These are phyloP conservation scores for Pteromalus puparum DNA, from an alignment of 1,140 invertebrate genomes.

Conservation along the genomic window DNA sequence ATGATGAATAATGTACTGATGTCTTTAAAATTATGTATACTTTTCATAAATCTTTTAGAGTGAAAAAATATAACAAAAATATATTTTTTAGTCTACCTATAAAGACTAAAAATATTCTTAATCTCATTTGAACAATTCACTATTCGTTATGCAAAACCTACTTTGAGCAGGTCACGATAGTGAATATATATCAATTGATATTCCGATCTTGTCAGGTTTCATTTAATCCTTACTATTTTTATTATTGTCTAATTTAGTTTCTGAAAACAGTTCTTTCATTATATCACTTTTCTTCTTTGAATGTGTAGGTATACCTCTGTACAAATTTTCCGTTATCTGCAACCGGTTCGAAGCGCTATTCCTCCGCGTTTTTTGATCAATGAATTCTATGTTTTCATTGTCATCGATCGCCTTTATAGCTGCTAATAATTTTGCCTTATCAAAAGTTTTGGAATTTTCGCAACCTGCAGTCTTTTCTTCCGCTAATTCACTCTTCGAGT, in stretches of 20 bases:
- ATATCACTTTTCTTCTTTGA: slow-evolving; percentile 65
- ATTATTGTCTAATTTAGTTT: slow-evolving; percentile 50
- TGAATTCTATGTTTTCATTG: slow-evolving; percentile 75
- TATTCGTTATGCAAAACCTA: slow-evolving; percentile 34
- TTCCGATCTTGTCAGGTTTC: background rate
- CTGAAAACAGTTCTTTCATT: slow-evolving; percentile 70
- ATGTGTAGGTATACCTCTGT: slow-evolving; percentile 67
- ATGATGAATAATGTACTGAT: background rate
- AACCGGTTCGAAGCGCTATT: slow-evolving; percentile 58
- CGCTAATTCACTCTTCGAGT: background rate
- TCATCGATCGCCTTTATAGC: slow-evolving; percentile 81
- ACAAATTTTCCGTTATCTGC: slow-evolving; percentile 72
- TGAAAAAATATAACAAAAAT: slow-evolving; percentile 52
- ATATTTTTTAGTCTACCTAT: slow-evolving; percentile 34
- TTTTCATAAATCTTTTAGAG: slow-evolving; percentile 17
- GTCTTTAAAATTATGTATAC: background rate
- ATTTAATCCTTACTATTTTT: slow-evolving; percentile 7
- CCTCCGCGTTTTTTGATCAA: slow-evolving; percentile 58
- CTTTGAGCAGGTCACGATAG: slow-evolving; percentile 39
- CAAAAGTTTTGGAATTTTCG: slow-evolving; percentile 62
- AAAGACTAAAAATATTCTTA: slow-evolving; percentile 46
- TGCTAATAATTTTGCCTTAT: slow-evolving; percentile 79
- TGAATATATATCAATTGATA: slow-evolving; percentile 6
- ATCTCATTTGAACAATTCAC: slow-evolving; percentile 5
- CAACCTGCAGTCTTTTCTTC: slow-evolving; percentile 8